A percentile compares a stretch with the other conserved stretches of the same genome.
Evolutionary conservation across 2,888 invertebrate genomes (phyloP).

Genomic region (Idaea straminata): DNA sequence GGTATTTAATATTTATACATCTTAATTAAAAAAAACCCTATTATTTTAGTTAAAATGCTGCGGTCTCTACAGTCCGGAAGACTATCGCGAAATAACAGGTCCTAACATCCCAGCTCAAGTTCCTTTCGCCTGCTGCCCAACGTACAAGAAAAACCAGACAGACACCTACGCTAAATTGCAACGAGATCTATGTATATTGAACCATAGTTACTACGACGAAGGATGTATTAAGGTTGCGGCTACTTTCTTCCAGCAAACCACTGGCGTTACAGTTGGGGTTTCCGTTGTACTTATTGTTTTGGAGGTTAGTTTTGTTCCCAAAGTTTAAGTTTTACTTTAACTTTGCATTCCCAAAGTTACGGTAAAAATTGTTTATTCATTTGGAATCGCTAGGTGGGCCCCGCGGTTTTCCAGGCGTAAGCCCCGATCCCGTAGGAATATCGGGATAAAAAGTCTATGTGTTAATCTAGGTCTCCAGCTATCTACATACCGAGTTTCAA

Average conservation of each 20-base stretch:
- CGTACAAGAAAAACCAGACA: not conserved
- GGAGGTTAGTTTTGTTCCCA: not conserved
- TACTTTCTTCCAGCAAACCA: not conserved
- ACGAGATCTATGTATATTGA: not conserved
- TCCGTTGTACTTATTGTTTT: not conserved
- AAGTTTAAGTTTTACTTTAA: too few species aligned
- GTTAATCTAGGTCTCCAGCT: too few species aligned
- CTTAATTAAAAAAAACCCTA: not conserved
- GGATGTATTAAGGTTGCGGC: not conserved
- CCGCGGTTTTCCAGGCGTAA: too few species aligned
- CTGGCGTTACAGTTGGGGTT: not conserved
- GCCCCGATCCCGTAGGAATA: too few species aligned
- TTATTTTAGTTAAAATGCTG: slow-evolving; percentile 3
- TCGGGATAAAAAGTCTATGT: too few species aligned
- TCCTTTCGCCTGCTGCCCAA: slow-evolving; percentile 2
- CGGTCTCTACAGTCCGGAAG: not conserved
- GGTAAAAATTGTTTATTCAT: too few species aligned
- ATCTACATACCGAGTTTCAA: too few species aligned
- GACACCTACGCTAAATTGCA: not conserved
- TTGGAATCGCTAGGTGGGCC: too few species aligned
- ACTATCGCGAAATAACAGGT: not conserved
- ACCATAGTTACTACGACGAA: not conserved
- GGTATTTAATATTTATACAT: not conserved
- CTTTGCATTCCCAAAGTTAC: too few species aligned
- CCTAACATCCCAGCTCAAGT: not conserved